Evolutionary conservation across 2,888 invertebrate species (phyloP), one percentile per base, ranked within the genome.

Genomic region (Stenotaenia linearis): DNA sequence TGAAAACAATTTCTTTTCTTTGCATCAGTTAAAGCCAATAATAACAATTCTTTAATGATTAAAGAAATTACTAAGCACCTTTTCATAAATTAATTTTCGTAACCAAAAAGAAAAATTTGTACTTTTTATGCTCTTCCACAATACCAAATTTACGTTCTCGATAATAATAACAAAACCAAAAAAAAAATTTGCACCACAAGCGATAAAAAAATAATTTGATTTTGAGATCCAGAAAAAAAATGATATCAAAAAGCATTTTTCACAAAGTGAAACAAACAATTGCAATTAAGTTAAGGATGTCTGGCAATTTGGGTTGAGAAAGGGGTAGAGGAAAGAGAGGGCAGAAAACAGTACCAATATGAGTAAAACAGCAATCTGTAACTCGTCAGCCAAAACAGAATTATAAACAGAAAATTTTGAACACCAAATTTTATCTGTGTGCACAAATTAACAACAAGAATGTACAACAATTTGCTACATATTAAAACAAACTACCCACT

Each of bases 361-460:
- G 25, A 69, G 69, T 69, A 69, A 69, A 69, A 69, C 69, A 69
- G 69, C 69, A 69, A 69, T 69, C 69, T 69, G 69, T 69, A 69
- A 69, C 69, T 69, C 69, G 69, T 69, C 69, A 69, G 69, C 69
- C 69, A 69, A 69, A 69, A 69, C 69, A 28, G 25, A 69, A 69
- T 69, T 69, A 69, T 69, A 28, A 69, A 69, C 69, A 69, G 69
- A 28, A 69, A 50, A 69, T 69, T 69, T 69, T 69, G 69, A 69
- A 69, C 69, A 69, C 69, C 69, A 69, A 69, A 69, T 69, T 69
- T 69, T 69, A 69, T 69, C 69, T 69, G 69, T 69, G 69, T 69
- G 69, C 69, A 69, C 69, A 69, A 69, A 69, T 69, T 69, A 69
- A 69, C 69, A 69, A 69, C 69, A 69, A 69, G 69, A 69, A 69